These are phyloP conservation scores for Anoplius nigerrimus DNA, from an alignment of 2,888 invertebrate genomes.

Conservation along the genomic window DNA sequence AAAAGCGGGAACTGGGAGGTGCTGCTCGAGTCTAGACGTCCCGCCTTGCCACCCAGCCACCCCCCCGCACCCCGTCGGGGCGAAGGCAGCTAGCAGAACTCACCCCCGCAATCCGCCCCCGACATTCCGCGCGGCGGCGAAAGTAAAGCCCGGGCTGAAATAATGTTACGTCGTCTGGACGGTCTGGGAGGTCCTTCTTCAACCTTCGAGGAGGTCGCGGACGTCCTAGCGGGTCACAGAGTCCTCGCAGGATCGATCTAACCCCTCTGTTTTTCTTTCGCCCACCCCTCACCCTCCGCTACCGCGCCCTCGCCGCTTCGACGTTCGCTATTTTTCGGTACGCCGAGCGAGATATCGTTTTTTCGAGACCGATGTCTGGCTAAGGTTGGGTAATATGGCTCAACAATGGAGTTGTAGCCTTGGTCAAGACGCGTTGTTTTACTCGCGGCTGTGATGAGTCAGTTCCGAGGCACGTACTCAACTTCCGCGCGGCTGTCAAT, in stretches of 20 bases:
- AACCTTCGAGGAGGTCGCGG: constrained; percentile 45
- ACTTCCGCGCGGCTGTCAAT: no score
- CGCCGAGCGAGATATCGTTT: no score
- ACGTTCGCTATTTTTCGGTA: no score
- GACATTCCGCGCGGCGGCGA: not conserved
- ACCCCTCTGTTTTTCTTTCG: not conserved
- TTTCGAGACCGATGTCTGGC: no score
- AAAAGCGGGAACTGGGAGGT: constrained; percentile 15
- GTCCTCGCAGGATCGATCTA: constrained; percentile 19
- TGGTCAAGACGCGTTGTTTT: no score
- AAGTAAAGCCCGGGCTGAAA: constrained; percentile 3
- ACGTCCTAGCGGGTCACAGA: constrained; percentile 42
- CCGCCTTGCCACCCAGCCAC: constrained; percentile 39
- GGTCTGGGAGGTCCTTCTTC: constrained; percentile 32
- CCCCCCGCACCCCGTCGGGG: not conserved
- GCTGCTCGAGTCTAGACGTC: constrained; percentile 61
- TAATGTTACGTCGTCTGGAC: constrained; percentile 10
- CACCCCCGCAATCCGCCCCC: constrained; percentile 1
- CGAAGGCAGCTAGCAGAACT: not conserved
- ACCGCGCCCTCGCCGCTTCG: no score
- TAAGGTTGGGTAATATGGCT: no score
- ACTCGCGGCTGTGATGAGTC: no score
- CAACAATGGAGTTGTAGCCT: no score
- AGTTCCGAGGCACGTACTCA: no score
- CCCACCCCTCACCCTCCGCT: no score